Evolutionary conservation across 2,797 vertebrate species (phyloP), one percentile per base, ranked within the genome.

Genomic region (Neopelma chrysocephalum): DNA sequence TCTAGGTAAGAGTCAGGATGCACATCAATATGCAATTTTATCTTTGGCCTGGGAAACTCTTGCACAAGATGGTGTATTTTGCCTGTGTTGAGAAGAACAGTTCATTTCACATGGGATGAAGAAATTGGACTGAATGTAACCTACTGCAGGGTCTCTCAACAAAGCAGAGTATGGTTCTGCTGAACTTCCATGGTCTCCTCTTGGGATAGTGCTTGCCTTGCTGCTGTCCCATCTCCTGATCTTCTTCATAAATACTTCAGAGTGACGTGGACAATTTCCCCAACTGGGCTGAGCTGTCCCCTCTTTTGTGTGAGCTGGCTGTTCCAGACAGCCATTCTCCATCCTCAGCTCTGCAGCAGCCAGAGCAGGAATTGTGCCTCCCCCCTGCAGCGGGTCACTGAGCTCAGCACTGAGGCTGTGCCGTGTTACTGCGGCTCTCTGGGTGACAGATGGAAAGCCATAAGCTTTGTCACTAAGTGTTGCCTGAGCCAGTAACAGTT

Each of bases 381-480:
- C 19, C 42, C 57, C 9, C 27, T 53, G 11, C 12, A 0, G 9
- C 71, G 54, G 94, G 94, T 94, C 91, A 80, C 58, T 2, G 43
- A 65, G 86, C 87, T 58, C 64, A 8, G 78, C 60, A 6, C 84
- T 53, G 36, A 66, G 91, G 48, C 84, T 93, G 40, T 10, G 25
- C 69, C 1, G 1, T 32, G 57, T 10, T 78, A 12, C 29, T 36
- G 76, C 62, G 91, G 45, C 69, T 62, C 51, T 62, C 32, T 21
- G 66, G 60, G 80, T 69, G 92, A 54, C 95, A 95, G 89, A 95
- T 96, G 92, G 85, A 32, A 88, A 96, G 79, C 89, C 92, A 91
- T 95, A 95, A 94, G 94, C 87, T 96, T 93, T 96, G 79, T 89
- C 87, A 88, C 94, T 36, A 87, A 85, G 91, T 89, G 93, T 94